A percentile compares a stretch with the other conserved stretches of the same genome.
Conservation (phyloP, 2,113 vertebrate genomes). For the Falco punctatus region DNA sequence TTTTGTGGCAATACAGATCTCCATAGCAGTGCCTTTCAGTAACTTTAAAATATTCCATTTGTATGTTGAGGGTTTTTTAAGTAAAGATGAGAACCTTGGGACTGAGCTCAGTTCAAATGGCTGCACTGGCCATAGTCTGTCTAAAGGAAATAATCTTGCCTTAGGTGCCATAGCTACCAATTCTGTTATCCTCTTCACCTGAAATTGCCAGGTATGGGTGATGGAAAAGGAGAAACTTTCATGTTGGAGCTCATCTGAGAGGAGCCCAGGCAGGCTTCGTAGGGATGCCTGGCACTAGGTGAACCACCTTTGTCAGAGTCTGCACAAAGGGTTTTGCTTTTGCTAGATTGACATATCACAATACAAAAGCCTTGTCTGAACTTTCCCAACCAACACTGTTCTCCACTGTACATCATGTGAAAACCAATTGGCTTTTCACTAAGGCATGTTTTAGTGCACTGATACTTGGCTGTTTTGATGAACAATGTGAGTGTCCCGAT, state of each 20-base stretch:
- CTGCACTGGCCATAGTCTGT: background rate
- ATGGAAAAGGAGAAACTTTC: background rate
- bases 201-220: background rate
- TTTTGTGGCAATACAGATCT: background rate
- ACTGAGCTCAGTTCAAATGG: background rate
- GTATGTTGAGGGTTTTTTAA: background rate
- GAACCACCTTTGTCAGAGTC: background rate
- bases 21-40: background rate
- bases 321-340: background rate
- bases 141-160: background rate
- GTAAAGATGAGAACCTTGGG: background rate
- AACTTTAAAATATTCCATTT: background rate
- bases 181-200: background rate
- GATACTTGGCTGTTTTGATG: background rate
- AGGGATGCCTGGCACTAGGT: background rate
- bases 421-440: background rate
- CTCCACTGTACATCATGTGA: background rate
- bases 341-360: background rate
- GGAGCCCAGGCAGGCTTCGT: background rate
- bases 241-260: background rate
- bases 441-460: background rate
- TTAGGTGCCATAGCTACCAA: background rate
- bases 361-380: background rate
- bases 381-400: background rate
- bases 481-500: background rate